A percentile compares a stretch with the other conserved stretches of the same genome.
Evolutionary conservation across 2,113 vertebrate species (phyloP).

Genomic region (Thymallus thymallus): DNA sequence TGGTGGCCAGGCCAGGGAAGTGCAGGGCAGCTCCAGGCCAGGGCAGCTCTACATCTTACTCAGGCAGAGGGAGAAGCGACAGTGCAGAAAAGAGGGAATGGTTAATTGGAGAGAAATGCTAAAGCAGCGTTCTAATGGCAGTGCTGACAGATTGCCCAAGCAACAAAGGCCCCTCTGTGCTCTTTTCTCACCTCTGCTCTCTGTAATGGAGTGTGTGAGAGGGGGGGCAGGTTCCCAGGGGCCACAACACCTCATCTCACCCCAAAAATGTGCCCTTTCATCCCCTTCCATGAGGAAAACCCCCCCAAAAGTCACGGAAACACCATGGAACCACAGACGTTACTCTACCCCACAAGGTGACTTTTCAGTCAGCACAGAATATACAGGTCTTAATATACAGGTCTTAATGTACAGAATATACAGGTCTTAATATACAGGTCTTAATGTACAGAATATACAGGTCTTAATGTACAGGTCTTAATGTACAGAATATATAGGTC

Average conservation of each 20-base stretch:
- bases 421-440: too few relatives aligned
- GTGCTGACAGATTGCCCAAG: slow-evolving; percentile 26
- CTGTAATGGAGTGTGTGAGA: slow-evolving; percentile 7
- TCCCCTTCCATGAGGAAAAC: slow-evolving; percentile 3
- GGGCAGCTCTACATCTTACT: neutral
- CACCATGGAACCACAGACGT: neutral
- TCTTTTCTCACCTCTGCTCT: slow-evolving; percentile 12
- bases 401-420: too few relatives aligned
- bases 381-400: neutral
- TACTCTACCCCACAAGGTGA: neutral
- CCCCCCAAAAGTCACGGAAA: neutral
- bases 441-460: too few relatives aligned
- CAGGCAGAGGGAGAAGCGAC: neutral
- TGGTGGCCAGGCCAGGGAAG: neutral
- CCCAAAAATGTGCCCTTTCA: slow-evolving; percentile 46
- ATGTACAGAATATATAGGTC: too few relatives aligned
- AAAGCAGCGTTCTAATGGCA: slow-evolving; percentile 24
- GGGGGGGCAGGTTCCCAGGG: slow-evolving; percentile 34
- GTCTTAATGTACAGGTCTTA: neutral
- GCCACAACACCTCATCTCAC: slow-evolving; percentile 44
- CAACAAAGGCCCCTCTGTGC: slow-evolving; percentile 50
- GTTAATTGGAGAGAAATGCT: neutral
- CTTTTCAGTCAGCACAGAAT: neutral
- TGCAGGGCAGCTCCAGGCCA: neutral
- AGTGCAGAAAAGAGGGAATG: slow-evolving; percentile 9